A percentile compares a stretch with the other conserved stretches of the same genome.
These are phyloP conservation scores for Mormyrus lacerda DNA, from an alignment of 2,113 vertebrate species.

Conservation along the genomic window DNA sequence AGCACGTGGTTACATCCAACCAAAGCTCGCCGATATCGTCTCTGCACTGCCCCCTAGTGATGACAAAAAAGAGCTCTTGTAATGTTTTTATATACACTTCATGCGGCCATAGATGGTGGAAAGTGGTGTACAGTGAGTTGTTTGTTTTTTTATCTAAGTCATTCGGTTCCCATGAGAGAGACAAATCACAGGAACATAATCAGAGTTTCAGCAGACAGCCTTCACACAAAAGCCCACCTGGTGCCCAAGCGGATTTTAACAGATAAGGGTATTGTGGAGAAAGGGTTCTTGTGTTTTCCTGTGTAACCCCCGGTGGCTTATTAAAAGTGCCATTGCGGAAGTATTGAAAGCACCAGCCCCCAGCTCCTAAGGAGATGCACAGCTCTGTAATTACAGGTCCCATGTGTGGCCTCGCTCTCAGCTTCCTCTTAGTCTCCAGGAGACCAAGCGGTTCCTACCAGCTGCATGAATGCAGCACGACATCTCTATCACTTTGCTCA, in stretches of 20 bases:
- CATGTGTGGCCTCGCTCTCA: not conserved
- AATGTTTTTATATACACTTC: not conserved
- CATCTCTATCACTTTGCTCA: not conserved
- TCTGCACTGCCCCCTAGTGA: not conserved
- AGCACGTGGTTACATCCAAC: not conserved
- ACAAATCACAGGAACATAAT: not conserved
- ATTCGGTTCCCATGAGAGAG: not conserved
- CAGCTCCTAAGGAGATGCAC: not conserved
- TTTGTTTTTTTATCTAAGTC: not conserved
- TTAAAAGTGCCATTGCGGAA: not conserved
- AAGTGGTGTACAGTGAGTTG: not conserved
- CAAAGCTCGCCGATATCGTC: not conserved
- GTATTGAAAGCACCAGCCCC: not conserved
- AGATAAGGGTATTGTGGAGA: not conserved
- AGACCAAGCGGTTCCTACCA: not conserved
- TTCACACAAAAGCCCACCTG: not conserved
- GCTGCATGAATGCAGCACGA: not conserved
- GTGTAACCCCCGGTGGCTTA: not conserved
- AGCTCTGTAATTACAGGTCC: not conserved
- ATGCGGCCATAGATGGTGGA: not conserved
- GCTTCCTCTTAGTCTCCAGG: not conserved
- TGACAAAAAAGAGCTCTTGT: not conserved
- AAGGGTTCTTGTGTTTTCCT: not conserved
- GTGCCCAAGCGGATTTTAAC: not conserved
- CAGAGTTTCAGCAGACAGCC: not conserved